Percentiles rank a stretch among this genome's conserved stretches.
Evolutionary conservation across 2,888 invertebrate genomes (phyloP).

Genomic region (Aphrophora alni): DNA sequence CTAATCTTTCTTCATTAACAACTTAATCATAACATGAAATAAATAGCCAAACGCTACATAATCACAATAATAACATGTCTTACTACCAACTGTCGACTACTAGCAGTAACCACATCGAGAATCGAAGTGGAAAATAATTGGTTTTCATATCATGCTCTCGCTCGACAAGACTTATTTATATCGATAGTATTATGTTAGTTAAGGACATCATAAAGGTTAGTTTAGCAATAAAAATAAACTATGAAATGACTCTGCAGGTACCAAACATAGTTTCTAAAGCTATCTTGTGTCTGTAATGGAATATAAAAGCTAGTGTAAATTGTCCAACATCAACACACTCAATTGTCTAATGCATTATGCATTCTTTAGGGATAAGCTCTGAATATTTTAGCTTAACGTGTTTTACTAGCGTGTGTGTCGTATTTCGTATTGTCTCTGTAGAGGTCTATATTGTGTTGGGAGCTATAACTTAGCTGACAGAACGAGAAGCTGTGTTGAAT

Average conservation of each 20-base stretch:
- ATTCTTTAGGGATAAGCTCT: neutral
- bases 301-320: conserved; percentile 6
- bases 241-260: neutral
- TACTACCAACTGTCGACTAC: too few species aligned
- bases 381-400: neutral
- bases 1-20: too few species aligned
- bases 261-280: neutral
- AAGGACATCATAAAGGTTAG: neutral
- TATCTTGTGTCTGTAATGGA: neutral
- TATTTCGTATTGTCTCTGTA: neutral
- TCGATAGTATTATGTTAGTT: neutral
- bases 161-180: neutral
- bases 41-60: too few species aligned
- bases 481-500: neutral
- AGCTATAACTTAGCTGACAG: neutral
- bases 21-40: too few species aligned
- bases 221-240: neutral
- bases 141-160: neutral
- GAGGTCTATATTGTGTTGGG: neutral
- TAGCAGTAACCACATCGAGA: too few species aligned
- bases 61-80: too few species aligned
- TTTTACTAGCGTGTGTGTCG: neutral
- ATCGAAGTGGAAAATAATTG: too few species aligned
- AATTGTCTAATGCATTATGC: neutral
- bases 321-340: neutral